Percentiles rank a stretch among this genome's conserved stretches.
These are phyloP conservation scores for Pogonocichla stellata DNA, from an alignment of 2,113 vertebrate genomes.

Conservation along the genomic window DNA sequence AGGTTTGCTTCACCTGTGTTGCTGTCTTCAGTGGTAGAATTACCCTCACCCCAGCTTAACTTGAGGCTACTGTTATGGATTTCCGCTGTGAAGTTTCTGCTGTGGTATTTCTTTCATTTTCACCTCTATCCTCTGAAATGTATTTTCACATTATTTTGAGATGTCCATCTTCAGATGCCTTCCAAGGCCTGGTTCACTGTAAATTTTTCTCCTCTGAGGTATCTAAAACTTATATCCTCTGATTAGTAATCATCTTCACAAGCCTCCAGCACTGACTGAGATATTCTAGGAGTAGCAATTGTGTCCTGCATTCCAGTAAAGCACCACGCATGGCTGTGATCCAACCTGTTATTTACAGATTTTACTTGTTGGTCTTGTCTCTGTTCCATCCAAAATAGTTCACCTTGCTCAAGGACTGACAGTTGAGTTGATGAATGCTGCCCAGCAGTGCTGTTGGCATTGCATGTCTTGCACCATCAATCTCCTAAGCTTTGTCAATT, in stretches of 20 bases:
- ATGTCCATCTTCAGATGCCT: not conserved
- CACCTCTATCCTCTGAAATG: not conserved
- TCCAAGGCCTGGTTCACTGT: not conserved
- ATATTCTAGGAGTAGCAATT: not conserved
- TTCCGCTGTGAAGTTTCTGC: slow-evolving; percentile 8
- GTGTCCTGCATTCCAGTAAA: not conserved
- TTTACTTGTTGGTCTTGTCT: not conserved
- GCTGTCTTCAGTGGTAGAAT: not conserved
- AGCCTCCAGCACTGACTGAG: not conserved
- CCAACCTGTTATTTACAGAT: not conserved
- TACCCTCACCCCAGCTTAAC: not conserved
- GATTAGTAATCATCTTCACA: not conserved
- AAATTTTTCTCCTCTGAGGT: not conserved
- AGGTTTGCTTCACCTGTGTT: not conserved
- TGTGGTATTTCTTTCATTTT: slow-evolving; percentile 32
- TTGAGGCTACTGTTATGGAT: not conserved
- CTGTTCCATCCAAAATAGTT: not conserved
- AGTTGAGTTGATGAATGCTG: not conserved
- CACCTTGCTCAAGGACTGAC: not conserved
- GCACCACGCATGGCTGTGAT: not conserved
- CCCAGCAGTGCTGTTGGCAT: not conserved
- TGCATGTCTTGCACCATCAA: not conserved
- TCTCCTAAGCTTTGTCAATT: not conserved
- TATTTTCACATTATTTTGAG: not conserved
- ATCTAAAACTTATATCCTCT: not conserved